Evolutionary conservation across 2,888 invertebrate species (phyloP), one percentile per base, ranked within the genome.

Genomic region (Spodoptera littoralis): DNA sequence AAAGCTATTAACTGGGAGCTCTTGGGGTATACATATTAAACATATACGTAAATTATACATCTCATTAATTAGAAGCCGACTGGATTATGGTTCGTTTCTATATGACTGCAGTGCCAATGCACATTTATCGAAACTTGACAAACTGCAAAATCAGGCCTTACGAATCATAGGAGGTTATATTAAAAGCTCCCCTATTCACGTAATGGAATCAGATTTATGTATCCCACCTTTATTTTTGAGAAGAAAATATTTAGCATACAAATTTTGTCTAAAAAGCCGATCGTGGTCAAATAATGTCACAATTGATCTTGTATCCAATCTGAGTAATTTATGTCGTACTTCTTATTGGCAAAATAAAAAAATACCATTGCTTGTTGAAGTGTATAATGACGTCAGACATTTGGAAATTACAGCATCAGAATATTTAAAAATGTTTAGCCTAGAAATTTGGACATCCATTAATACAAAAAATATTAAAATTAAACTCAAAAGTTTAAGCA

Each of bases 141-240:
- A 24, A 36, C 1, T 58, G 2, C 58, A 57, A 50, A 57, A 57
- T 12, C 47, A 48, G 11, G 53, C 53, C 1, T n/a, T 53, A 18
- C 43, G 47, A 55, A 50, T 57, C 18, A 30, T 57, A 9, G 49
- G 49, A n/a, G 42, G 56, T 11, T 57, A 27, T 57, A 57, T 57
- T 13, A 57, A 49, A 50, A 57, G 48, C 36, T 30, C 49, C 5
- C 56, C 56, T 3, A 48, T 57, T 13, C 45, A 54, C 8, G 54
- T 47, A 9, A 53, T 60, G 52, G 47, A 53, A 18, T 24, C 36
- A 2, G 59, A 59, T n/a, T 50, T 52, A 9, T 8, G 13, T 47
- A 51, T 59, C 2, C 9, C 2, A 3, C 59, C 51, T 3, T 50
- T 52, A 13, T 46, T 1, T 24, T 11, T 59, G 2, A 47, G 42